Base-by-base conservation (phyloP, 1,140 invertebrate genomes). In the Andricus grossulariae region DNA sequence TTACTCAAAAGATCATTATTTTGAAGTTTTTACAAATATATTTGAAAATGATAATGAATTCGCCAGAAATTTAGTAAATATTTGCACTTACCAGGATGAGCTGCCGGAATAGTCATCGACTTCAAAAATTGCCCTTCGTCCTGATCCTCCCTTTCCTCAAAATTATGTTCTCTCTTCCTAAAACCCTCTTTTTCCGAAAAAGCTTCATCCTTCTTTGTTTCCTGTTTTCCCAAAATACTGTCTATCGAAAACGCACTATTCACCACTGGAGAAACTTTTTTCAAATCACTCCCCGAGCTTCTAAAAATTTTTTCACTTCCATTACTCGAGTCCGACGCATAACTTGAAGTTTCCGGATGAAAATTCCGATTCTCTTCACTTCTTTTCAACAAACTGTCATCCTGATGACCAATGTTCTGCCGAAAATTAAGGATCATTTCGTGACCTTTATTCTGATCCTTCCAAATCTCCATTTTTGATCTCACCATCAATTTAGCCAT, bases 221-320 rank as follows among this genome's bases (percentile, higher is more conserved):
- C 83, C 15, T 74, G 77, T 73, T 80, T 87, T 0, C 88, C 88
- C 0, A 90, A 84, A 73, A 90, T 90, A 55, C 82, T 89, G 71
- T 90, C 89, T 39, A 88, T 88, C 0, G 87, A 88, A 50, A 88
- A 88, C 49, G 86, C 86, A 75, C 85, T 88, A 7, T 84, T 80
- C 73, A 80, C 55, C 16, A 74, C 39, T 0, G 71, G 54, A 11
- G 73, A 45, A 21, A 45, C 76, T 50, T 71, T 78, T 75, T 13
- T 85, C 21, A 76, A 71, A 21, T 81, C 79, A 2, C 15, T 52
- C 15, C 74, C 80, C 8, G 57, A 60, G 25, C 74, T 76, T 12
- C 54, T 72, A 55, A 66, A 70, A 8, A 78, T 82, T 11, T 75
- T 77, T 70, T 75, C 84, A 50, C 83, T 83, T 16, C 77, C 84